phyloP scores from a whole-genome alignment of 2,797 vertebrate genomes.

The Limnodromus scolopaceus region DNA sequence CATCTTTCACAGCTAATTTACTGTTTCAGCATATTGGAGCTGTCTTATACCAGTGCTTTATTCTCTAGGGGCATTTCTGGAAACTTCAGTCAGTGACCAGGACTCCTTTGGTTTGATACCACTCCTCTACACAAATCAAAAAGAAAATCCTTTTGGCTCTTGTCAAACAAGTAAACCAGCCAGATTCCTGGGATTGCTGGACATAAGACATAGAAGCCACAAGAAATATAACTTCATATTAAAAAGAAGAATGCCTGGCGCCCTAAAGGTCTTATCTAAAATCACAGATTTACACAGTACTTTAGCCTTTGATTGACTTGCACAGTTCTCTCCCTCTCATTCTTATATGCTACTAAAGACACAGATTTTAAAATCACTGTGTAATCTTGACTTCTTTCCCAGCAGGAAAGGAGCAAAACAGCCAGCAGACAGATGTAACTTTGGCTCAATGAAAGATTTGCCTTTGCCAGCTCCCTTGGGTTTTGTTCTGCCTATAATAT shows the following conservation, averaged over 20 bases:
- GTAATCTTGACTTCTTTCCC: conserved; percentile 40
- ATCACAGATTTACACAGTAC: background rate
- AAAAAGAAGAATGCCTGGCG: background rate
- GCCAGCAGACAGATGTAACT: conserved; percentile 40
- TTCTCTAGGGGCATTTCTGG: background rate
- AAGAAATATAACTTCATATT: background rate
- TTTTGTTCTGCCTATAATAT: conserved; percentile 24
- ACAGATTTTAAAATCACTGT: background rate
- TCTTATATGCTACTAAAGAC: background rate
- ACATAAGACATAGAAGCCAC: background rate
- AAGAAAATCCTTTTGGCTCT: background rate
- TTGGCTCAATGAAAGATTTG: background rate
- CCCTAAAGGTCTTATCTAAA: background rate
- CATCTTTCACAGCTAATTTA: background rate
- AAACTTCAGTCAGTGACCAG: background rate
- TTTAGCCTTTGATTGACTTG: conserved; percentile 4
- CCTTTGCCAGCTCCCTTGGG: conserved; percentile 4
- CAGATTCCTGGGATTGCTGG: background rate
- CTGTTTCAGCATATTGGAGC: background rate
- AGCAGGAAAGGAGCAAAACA: conserved; percentile 39
- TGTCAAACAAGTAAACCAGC: background rate
- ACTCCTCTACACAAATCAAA: background rate
- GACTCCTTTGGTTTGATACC: background rate
- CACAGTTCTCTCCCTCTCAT: background rate
- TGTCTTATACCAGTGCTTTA: background rate